Conservation (phyloP, 1,140 invertebrate genomes). For the Laupala kohalensis region DNA sequence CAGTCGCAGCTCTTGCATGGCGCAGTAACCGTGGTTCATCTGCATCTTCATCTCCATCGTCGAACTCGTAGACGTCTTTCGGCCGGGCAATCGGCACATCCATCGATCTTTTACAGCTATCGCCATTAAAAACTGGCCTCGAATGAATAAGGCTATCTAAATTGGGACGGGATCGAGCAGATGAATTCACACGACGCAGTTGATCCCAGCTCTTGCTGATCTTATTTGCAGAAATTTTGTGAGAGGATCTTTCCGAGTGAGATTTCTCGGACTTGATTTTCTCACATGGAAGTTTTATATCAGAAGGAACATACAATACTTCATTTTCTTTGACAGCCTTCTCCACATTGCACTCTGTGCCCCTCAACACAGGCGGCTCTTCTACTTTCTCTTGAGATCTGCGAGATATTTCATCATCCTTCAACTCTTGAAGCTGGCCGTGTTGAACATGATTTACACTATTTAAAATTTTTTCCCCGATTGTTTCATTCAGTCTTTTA, state of each 20-base stretch:
- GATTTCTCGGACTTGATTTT: not conserved
- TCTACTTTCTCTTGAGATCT: conserved; percentile 9
- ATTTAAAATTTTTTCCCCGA: conserved; percentile 17
- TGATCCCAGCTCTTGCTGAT: conserved; percentile 13
- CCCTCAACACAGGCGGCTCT: not conserved
- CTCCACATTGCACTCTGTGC: not conserved
- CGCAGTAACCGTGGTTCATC: conserved; percentile 15
- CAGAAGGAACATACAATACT: not conserved
- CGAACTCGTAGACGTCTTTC: conserved; percentile 36
- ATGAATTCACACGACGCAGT: conserved; percentile 8
- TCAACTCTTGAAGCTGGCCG: conserved; percentile 12
- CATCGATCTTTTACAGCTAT: not conserved
- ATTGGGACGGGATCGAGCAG: not conserved
- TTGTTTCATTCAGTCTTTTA: conserved; percentile 35
- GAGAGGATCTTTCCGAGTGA: not conserved
- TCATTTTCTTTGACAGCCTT: not conserved
- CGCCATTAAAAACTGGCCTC: not conserved
- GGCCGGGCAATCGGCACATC: not conserved
- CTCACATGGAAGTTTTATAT: not conserved
- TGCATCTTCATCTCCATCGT: conserved; percentile 25
- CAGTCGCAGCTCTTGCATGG: conserved; percentile 17
- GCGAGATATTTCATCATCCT: conserved; percentile 13
- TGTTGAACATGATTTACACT: not conserved
- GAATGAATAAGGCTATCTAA: conserved; percentile 2
- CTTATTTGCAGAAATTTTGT: not conserved